Evolutionary conservation across 1,140 invertebrate genomes (phyloP).

Genomic region (Dysdera silvatica): DNA sequence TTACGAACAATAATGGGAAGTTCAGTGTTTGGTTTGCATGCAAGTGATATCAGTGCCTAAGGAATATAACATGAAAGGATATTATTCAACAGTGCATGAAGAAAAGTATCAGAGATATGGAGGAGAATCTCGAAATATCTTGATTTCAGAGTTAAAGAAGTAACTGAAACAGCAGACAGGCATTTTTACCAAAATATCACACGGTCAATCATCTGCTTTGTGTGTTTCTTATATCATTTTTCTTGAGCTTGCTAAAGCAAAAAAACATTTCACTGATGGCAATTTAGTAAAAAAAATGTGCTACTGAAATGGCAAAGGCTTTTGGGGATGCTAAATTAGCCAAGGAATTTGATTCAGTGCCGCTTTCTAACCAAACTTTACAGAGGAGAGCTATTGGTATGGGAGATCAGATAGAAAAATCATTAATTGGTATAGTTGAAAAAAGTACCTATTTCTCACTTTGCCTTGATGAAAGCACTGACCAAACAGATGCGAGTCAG

Average conservation of each 20-base stretch:
- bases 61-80: neutral
- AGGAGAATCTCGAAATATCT: neutral
- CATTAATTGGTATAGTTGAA: neutral
- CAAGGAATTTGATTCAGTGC: neutral
- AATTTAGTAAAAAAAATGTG: neutral
- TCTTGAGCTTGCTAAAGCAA: neutral
- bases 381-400: neutral
- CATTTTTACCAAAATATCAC: neutral
- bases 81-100: too few relatives aligned
- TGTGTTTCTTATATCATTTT: neutral
- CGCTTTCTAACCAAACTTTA: neutral
- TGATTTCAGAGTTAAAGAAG: neutral
- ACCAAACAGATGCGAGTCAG: conserved; percentile 1
- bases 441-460: conserved; percentile 3
- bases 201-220: neutral
- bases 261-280: conserved; percentile 1
- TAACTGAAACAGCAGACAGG: too few relatives aligned
- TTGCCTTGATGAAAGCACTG: conserved; percentile 1
- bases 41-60: neutral
- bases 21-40: conserved; percentile 4
- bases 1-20: neutral
- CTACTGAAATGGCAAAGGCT: neutral
- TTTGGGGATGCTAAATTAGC: neutral
- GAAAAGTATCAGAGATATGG: neutral
- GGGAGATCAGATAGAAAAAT: too few relatives aligned